Base-by-base conservation (phyloP, 2,888 invertebrate genomes). In the Coenonympha arcania region DNA sequence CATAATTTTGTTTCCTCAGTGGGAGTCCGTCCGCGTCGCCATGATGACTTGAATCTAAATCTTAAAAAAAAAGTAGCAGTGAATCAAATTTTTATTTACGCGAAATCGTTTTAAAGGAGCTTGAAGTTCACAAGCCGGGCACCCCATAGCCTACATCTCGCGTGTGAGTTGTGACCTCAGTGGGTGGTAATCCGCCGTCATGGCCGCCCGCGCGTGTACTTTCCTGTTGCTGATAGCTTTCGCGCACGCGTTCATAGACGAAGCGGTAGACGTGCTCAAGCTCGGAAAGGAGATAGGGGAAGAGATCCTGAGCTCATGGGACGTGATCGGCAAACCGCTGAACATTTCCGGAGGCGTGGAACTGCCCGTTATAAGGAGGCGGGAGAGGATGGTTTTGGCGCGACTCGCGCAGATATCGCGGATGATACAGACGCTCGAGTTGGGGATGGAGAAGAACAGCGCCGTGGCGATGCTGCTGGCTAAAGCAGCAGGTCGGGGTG, bases 261-360 rank as follows among this genome's bases (percentile, higher is more conserved):
- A 89, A 61, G 88, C 89, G 1, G 68, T 90, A 40, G 91, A 91
- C 69, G 83, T 91, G 9, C 65, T 91, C 15, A 84, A 86, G 62
- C 66, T 89, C 6, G 76, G 87, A 28, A 90, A 89, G 63, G 90
- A 91, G 63, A 87, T 91, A 26, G 88, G 88, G 20, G 81, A 88
- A 42, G 88, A 89, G 41, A 80, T 91, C 22, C 72, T 90, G 1
- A 88, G 87, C 61, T 87, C 90, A 18, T 91, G 91, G 91, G 89
- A 91, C 59, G 66, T 91, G 9, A 78, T 91, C 20, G 89, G 90
- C 44, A 82, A 85, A 47, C 87, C 88, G 16, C 84, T 88, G 44
- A 86, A 88, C 58, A 63, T 78, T 1, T 76, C 85, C 16, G 77
- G 84, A 5, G 88, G 89, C 1, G 87, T 89, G 4, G 88, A 89